Conservation (phyloP, 53 echinoderm and acorn worm species). For the Zoroaster sp. region DNA sequence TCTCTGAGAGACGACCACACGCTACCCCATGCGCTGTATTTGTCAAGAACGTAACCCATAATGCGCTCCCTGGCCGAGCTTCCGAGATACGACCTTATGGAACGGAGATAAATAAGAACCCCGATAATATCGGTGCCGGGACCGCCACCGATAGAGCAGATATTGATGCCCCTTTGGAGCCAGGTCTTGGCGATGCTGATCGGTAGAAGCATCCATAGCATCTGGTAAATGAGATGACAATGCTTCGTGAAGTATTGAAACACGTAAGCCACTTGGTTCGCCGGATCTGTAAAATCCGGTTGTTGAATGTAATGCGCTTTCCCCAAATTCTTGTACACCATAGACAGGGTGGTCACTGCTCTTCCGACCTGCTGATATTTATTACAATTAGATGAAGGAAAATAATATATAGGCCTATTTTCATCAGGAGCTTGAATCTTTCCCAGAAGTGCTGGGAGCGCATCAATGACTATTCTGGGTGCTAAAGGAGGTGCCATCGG, state of each 20-base stretch:
- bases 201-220: slow-evolving; percentile 24
- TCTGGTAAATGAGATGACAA: slow-evolving; percentile 40
- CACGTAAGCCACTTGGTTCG: slow-evolving; percentile 4
- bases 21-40: slow-evolving; percentile 68
- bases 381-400: too few relatives aligned
- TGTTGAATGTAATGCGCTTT: not conserved
- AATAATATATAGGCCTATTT: too few relatives aligned
- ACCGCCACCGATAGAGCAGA: slow-evolving; percentile 46
- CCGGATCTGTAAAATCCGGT: slow-evolving; percentile 33
- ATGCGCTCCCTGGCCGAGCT: slow-evolving; percentile 11
- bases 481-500: slow-evolving; percentile 36
- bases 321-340: slow-evolving; percentile 7
- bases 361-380: not conserved
- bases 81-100: slow-evolving; percentile 26
- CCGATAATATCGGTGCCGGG: slow-evolving; percentile 42
- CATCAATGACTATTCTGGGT: slow-evolving; percentile 2
- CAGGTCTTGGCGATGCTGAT: not conserved
- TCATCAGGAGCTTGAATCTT: not conserved
- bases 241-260: slow-evolving; percentile 32
- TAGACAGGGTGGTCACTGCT: not conserved
- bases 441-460: not conserved
- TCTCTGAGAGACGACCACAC: slow-evolving; percentile 70
- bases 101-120: slow-evolving; percentile 14
- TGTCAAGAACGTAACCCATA: slow-evolving; percentile 35
- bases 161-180: slow-evolving; percentile 16